Evolutionary conservation across 2,888 invertebrate species (phyloP).

Genomic region (Cantharis rufa): DNA sequence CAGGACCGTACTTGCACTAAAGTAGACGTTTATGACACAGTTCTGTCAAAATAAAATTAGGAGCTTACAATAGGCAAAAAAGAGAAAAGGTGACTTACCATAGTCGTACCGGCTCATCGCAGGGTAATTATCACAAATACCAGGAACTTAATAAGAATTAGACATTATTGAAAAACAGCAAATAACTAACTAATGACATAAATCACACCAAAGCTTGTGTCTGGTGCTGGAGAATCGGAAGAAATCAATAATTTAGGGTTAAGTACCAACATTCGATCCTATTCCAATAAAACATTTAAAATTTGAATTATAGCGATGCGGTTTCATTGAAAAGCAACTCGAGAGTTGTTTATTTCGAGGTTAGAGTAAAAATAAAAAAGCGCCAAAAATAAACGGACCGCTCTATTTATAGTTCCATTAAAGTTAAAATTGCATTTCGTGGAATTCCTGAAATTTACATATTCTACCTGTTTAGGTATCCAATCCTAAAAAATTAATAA

Average conservation of each 20-base stretch:
- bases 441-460: not conserved
- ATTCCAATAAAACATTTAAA: not conserved
- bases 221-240: not conserved
- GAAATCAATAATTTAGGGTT: not conserved
- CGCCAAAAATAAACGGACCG: not conserved
- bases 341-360: not conserved
- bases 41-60: not conserved
- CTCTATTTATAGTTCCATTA: not conserved
- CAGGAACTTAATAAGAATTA: not conserved
- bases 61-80: not conserved
- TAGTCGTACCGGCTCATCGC: not conserved
- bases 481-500: slow-evolving; percentile 11
- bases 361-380: not conserved
- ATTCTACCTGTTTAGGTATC: slow-evolving; percentile 12
- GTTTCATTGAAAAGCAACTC: not conserved
- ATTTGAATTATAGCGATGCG: not conserved
- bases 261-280: not conserved
- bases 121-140: not conserved
- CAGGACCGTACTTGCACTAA: not conserved
- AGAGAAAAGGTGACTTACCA: not conserved
- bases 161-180: not conserved
- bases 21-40: not conserved
- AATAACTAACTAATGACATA: not conserved
- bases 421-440: not conserved
- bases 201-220: not conserved